These are phyloP conservation scores for Serinus canaria DNA, from an alignment of 2,113 vertebrate species.

Conservation along the genomic window DNA sequence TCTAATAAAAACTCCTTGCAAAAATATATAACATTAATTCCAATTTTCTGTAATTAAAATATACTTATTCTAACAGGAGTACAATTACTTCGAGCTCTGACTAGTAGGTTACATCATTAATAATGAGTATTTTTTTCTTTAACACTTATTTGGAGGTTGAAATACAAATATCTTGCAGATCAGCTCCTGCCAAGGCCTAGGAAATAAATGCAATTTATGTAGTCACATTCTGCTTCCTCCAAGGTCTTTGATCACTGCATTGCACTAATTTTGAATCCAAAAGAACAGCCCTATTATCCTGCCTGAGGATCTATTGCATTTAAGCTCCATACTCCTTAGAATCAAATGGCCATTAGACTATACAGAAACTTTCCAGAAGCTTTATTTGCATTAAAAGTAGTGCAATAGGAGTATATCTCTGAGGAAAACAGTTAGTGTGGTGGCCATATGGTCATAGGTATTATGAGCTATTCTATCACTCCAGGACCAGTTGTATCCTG, in stretches of 20 bases:
- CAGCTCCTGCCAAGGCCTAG: constrained; percentile 14
- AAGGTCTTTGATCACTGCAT: constrained; percentile 23
- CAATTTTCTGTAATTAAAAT: constrained; percentile 64
- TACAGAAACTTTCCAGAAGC: neutral
- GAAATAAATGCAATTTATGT: constrained; percentile 64
- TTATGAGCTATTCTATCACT: neutral
- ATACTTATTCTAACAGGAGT: constrained; percentile 42
- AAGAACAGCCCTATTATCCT: constrained; percentile 20
- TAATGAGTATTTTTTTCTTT: constrained; percentile 35
- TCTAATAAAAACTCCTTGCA: constrained; percentile 48
- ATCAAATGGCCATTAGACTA: neutral
- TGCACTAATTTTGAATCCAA: constrained; percentile 25
- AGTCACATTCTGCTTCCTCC: constrained; percentile 26
- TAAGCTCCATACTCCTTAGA: neutral
- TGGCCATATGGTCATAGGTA: neutral
- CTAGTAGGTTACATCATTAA: constrained; percentile 41
- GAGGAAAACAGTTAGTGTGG: neutral
- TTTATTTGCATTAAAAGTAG: neutral
- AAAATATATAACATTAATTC: constrained; percentile 60
- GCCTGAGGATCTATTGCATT: neutral
- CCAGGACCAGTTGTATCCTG: neutral
- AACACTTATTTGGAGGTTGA: constrained; percentile 51
- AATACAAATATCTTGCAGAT: constrained; percentile 63
- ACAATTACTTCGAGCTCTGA: constrained; percentile 32
- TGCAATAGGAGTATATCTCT: neutral